Evolutionary conservation across 2,888 invertebrate genomes (phyloP), one percentile per base, ranked within the genome.

Genomic region (Helicoverpa assulta): DNA sequence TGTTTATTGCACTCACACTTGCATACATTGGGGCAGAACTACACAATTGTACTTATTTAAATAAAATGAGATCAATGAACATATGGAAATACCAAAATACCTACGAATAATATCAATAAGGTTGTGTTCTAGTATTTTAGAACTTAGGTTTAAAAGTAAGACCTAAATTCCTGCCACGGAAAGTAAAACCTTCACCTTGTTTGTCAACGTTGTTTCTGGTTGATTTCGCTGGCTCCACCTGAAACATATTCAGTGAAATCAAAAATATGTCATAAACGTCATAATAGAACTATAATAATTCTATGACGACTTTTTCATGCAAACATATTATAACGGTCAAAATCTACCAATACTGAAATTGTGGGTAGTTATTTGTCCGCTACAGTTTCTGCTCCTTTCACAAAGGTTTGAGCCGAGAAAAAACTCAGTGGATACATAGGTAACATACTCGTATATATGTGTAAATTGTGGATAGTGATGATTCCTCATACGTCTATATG

Each of bases 211-310:
- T 92, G 73, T 88, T 92, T 65, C 90, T 87, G 0, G 84, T 76
- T 1, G 84, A 62, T 73, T 95, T 95, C 0, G 92, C 90, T 52
- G 95, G 95, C 68, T 93, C 94, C 67, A 95, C 95, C 95, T 95
- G 85, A 90, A 90, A 47, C 12, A 21, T 73, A 63, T 57, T 10
- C 33, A 33, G 33, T 10, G 1, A 67, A 56, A 47, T 16, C 19
- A 18, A 26, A 26, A 26, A 16, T 5, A 18, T n/a, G 26, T 53
- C 26, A 12, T 40, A 40, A 18, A 18, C 1, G 5, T 5, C 6
- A 21, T 14, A 14, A 12, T 14, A 21, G 14, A 18, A 16, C n/a
- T n/a, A 16, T 12, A 3, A 43, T 7, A 33, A 33, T 33, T 33
- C 33, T 33, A 8, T 10, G 33, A 10, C 33, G 33, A 33, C 33